Base-by-base conservation (phyloP, 2,888 invertebrate species). In the Parnassius glacialis region DNA sequence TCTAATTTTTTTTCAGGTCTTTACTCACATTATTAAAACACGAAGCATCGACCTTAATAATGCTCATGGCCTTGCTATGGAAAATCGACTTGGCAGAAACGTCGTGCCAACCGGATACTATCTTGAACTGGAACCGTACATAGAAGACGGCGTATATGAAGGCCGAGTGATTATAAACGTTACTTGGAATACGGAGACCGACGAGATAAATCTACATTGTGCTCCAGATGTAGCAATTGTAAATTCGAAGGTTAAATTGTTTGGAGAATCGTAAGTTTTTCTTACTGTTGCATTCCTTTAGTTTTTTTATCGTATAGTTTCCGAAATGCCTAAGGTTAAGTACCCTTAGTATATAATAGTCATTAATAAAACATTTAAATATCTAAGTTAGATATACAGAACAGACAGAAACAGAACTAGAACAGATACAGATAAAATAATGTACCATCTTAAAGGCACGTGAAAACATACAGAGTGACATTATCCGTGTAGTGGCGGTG, bases 1-100 rank as follows among this genome's bases (percentile, higher is more conserved):
- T 43, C 11, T 11, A 11, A 11, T 43, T 48, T 0, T 48, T 0
- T 48, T 57, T 57, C 69, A 82, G 80, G 74, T 73, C 10, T 70
- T 79, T 0, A 61, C 74, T 16, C 87, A 90, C 69, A 87, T 90
- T 61, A 88, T 89, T 52, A 86, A 86, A 67, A 79, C 87, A 0
- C 84, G 92, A 57, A 95, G 95, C 74, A 95, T 96, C 66, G 95
- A 96, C 75, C 81, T 95, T 58, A 95, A 95, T 70, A 94, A 95
- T 65, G 93, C 95, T 0, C 93, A 95, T 72, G 90, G 93, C 0
- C 81, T 95, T 10, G 93, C 94, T 48, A 92, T 94, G 68, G 95
- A 95, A 67, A 92, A 90, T 1, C 92, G 94, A 5, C 78, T 96
- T 57, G 93, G 94, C 0, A 93, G 92, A 64, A 91, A 93, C 42